Conservation (phyloP, 2,113 vertebrate species). For the Paratilapia polleni region DNA sequence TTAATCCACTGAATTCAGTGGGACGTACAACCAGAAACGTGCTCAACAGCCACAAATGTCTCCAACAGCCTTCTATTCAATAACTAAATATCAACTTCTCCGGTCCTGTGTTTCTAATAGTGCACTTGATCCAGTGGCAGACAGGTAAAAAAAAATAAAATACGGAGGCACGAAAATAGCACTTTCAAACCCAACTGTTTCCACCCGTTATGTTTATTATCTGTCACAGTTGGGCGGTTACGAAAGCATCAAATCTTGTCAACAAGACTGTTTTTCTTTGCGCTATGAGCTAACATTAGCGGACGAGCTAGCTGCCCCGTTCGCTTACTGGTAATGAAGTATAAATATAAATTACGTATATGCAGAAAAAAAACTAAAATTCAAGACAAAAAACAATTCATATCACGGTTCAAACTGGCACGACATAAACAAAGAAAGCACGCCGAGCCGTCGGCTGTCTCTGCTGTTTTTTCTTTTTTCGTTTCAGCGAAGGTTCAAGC, state of each 20-base stretch:
- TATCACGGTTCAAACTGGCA: slow-evolving; percentile 24
- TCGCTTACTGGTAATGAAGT: background rate
- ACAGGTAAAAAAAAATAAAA: background rate
- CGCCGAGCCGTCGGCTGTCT: slow-evolving; percentile 27
- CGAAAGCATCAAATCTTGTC: slow-evolving; percentile 57
- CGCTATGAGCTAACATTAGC: slow-evolving; percentile 61
- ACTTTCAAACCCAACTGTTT: background rate
- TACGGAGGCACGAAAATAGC: background rate
- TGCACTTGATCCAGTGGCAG: background rate
- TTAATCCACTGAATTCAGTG: background rate
- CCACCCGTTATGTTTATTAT: background rate
- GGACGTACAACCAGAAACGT: background rate
- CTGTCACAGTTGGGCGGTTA: slow-evolving; percentile 37
- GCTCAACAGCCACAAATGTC: background rate
- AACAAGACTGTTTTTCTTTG: slow-evolving; percentile 34
- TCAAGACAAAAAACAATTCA: background rate
- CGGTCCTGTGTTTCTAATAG: background rate
- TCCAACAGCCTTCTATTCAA: background rate
- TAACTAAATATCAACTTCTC: background rate
- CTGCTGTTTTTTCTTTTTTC: slow-evolving; percentile 39
- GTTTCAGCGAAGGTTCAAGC: slow-evolving; percentile 51
- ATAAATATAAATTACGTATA: slow-evolving; percentile 42
- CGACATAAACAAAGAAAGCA: slow-evolving; percentile 51
- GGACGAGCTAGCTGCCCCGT: slow-evolving; percentile 31
- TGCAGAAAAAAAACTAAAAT: background rate